A percentile compares a stretch with the other conserved stretches of the same genome.
Conservation (phyloP, 2,113 vertebrate genomes). For the Glareola pratincola region DNA sequence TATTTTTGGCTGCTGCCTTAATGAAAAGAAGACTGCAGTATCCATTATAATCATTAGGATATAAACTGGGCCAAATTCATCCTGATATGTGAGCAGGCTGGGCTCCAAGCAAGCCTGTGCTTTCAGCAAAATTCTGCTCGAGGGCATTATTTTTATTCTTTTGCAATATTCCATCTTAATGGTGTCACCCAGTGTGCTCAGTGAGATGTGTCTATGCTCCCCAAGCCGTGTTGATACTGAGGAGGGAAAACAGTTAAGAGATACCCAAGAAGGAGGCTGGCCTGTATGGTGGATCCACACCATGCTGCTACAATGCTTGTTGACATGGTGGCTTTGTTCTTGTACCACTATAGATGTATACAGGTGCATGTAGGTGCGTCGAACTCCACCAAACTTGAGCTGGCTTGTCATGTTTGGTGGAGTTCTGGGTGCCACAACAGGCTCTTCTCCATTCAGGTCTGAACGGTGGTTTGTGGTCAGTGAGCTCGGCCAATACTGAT, state of each 20-base stretch:
- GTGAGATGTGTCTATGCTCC: background rate
- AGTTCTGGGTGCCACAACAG: background rate
- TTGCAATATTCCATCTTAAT: background rate
- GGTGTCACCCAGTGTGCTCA: background rate
- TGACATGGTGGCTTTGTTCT: background rate
- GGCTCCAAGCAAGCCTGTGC: background rate
- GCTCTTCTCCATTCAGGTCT: accelerated
- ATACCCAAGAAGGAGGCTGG: background rate
- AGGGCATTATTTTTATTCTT: background rate
- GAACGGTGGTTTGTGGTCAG: background rate
- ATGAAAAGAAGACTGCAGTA: conserved; percentile 47
- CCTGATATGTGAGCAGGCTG: background rate
- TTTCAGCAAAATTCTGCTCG: background rate
- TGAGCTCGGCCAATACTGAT: background rate
- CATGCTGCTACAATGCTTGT: accelerated
- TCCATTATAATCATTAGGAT: conserved; percentile 48
- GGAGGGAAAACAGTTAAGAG: background rate
- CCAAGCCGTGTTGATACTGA: accelerated
- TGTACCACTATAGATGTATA: background rate
- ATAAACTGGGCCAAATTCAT: conserved; percentile 38
- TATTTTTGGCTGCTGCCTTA: conserved; percentile 52
- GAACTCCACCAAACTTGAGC: background rate
- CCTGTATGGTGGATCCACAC: background rate
- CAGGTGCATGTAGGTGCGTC: background rate
- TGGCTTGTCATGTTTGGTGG: background rate